Conservation (phyloP, 2,888 invertebrate genomes). For the Rambutsinella grinnellia region DNA sequence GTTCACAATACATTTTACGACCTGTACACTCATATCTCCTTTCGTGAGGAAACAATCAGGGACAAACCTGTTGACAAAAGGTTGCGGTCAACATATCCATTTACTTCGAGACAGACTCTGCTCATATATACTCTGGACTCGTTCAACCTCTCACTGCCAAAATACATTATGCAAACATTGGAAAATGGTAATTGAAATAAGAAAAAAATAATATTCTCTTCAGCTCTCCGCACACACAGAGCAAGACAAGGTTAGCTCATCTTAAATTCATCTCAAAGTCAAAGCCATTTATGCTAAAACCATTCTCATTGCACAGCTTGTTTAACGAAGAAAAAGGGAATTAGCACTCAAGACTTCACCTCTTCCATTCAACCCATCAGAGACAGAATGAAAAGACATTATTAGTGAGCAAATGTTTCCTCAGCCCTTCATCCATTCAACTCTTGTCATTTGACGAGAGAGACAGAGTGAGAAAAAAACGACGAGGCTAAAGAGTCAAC, state of each 20-base stretch:
- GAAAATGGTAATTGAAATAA: background rate
- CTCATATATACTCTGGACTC: no score
- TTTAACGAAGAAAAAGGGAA: background rate
- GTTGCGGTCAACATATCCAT: constrained; percentile 54
- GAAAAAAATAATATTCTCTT: no score
- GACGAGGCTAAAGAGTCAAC: constrained; percentile 53
- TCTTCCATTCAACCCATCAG: no score
- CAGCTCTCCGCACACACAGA: no score
- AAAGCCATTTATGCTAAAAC: no score
- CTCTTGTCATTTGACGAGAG: no score
- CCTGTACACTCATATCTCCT: background rate
- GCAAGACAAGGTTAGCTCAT: background rate
- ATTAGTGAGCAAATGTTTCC: constrained; percentile 13
- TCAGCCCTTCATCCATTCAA: constrained; percentile 13
- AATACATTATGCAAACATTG: background rate
- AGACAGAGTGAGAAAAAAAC: background rate
- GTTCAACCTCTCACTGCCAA: background rate
- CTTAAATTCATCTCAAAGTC: no score
- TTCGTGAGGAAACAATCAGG: constrained; percentile 55
- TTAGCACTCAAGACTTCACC: background rate
- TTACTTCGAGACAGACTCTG: no score
- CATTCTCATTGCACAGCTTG: no score
- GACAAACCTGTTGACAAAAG: constrained; percentile 58
- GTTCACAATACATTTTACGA: no score
- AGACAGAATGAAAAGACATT: background rate